A percentile compares a stretch with the other conserved stretches of the same genome.
Conservation (phyloP, 2,888 invertebrate genomes). For the Hypsopygia costalis region DNA sequence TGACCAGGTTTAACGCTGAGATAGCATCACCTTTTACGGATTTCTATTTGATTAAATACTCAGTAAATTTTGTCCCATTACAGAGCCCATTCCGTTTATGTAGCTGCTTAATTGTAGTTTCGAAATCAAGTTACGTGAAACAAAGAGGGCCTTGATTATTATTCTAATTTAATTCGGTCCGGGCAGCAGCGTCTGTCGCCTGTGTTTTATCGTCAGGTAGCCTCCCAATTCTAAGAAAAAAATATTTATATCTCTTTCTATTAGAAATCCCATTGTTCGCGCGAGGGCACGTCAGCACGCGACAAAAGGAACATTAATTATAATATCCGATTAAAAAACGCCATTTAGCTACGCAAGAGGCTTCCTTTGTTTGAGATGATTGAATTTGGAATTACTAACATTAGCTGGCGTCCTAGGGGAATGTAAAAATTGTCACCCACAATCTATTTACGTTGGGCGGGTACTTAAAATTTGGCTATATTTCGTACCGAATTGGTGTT, state of each 20-base stretch:
- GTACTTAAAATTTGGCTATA: slow-evolving; percentile 30
- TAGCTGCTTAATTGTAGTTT: slow-evolving; percentile 8
- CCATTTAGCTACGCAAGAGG: slow-evolving; percentile 75
- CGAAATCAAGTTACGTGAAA: slow-evolving; percentile 28
- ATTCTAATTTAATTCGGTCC: slow-evolving; percentile 72
- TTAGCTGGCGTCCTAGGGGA: slow-evolving; percentile 61
- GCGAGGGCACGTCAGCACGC: slow-evolving; percentile 78
- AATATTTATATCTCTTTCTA: slow-evolving; percentile 77
- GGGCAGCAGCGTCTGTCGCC: slow-evolving; percentile 59
- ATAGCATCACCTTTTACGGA: slow-evolving; percentile 2
- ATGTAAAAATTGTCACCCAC: slow-evolving; percentile 40
- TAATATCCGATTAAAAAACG: slow-evolving; percentile 81
- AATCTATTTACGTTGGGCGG: slow-evolving; percentile 42
- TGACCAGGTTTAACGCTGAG: neutral
- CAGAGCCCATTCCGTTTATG: slow-evolving; percentile 7
- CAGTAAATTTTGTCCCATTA: slow-evolving; percentile 6
- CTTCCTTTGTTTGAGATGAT: slow-evolving; percentile 77
- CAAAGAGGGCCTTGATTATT: slow-evolving; percentile 64
- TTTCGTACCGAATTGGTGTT: slow-evolving; percentile 35
- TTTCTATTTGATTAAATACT: neutral
- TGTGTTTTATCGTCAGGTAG: slow-evolving; percentile 78
- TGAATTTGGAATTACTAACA: slow-evolving; percentile 75
- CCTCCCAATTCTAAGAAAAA: slow-evolving; percentile 73
- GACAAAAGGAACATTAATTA: slow-evolving; percentile 81
- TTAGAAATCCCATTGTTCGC: slow-evolving; percentile 78